Percentiles rank a stretch among this genome's conserved stretches.
phyloP scores from a whole-genome alignment of 2,113 vertebrate genomes.

The Peucedramus taeniatus region DNA sequence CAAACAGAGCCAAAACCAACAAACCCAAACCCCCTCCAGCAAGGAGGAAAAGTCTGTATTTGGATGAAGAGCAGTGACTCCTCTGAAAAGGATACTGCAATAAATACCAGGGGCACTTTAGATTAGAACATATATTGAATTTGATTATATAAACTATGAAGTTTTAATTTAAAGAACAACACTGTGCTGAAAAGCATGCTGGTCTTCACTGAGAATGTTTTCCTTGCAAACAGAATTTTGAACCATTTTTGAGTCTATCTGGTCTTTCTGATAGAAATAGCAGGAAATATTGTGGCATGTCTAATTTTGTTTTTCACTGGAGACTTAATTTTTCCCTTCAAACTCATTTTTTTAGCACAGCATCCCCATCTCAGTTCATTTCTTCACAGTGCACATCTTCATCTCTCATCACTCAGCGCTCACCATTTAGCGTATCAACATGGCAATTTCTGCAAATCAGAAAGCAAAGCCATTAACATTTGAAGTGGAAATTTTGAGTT shows the following conservation, averaged over 20 bases:
- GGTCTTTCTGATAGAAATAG: neutral
- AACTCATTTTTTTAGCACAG: neutral
- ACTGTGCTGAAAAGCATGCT: neutral
- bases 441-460: neutral
- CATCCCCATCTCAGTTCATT: neutral
- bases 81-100: neutral
- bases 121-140: too few species aligned
- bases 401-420: neutral
- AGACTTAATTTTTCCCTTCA: neutral
- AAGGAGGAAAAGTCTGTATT: neutral
- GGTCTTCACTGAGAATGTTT: neutral
- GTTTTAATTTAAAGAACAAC: neutral
- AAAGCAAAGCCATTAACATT: constrained; percentile 3
- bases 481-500: constrained; percentile 1
- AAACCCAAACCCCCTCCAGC: neutral
- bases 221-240: neutral
- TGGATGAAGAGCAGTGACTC: neutral
- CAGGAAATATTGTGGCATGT: neutral
- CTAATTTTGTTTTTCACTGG: neutral
- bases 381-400: neutral
- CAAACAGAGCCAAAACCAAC: neutral
- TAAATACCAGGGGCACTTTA: neutral
- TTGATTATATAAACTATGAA: rapidly evolving
- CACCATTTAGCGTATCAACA: neutral
- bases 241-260: neutral